Conservation (phyloP, 2,113 vertebrate genomes). For the Asarcornis scutulata region DNA sequence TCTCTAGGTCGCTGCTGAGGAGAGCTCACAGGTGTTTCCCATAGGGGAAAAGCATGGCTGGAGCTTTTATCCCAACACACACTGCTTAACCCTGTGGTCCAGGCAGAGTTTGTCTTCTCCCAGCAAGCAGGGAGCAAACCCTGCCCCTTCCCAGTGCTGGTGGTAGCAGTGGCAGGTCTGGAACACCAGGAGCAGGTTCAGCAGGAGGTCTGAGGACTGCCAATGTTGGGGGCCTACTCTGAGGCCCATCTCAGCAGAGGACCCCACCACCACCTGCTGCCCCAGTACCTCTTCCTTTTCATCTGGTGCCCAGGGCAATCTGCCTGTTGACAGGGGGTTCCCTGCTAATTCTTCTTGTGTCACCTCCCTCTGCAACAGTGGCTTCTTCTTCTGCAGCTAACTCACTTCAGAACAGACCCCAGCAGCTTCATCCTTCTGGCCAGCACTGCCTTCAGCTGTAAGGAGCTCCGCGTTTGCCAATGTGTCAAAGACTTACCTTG, state of each 20-base stretch:
- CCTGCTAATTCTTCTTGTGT: neutral
- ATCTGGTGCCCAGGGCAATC: neutral
- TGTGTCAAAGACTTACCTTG: too few species aligned
- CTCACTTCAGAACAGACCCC: neutral
- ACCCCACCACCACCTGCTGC: neutral
- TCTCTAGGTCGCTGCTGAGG: neutral
- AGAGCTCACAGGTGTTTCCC: neutral
- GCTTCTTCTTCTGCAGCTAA: neutral
- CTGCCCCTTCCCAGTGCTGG: neutral
- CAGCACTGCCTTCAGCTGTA: neutral
- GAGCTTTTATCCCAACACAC: neutral
- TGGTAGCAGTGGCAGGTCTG: neutral
- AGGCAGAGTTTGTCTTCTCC: neutral
- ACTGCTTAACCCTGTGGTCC: neutral
- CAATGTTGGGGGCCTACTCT: neutral
- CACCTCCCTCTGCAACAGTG: neutral
- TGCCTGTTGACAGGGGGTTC: neutral
- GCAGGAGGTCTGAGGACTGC: neutral
- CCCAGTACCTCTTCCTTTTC: neutral
- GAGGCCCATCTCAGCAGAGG: neutral
- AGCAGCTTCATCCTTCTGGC: neutral
- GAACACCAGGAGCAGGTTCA: neutral
- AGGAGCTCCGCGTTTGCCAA: neutral
- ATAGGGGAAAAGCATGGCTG: neutral
- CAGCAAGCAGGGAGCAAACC: neutral